phyloP scores from a whole-genome alignment of 2,888 invertebrate species.

The Listrodromus nycthemerus region DNA sequence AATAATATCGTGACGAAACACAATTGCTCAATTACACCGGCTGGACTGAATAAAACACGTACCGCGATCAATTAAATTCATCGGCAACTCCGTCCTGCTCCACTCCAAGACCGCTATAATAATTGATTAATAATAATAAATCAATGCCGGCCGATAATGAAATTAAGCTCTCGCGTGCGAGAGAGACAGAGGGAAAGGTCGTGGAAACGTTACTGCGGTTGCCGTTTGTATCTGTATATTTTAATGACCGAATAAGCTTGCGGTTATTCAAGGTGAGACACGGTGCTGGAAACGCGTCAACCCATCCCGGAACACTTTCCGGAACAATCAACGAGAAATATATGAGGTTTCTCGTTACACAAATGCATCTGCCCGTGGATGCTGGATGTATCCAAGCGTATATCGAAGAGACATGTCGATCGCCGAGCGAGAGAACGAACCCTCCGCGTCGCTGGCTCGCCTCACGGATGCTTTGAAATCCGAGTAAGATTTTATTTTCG shows the following conservation, averaged over 20 bases:
- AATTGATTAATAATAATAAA: constrained; percentile 55
- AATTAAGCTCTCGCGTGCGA: constrained; percentile 38
- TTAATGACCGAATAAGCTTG: constrained; percentile 41
- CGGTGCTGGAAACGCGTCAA: background rate
- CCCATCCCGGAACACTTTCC: constrained; percentile 2
- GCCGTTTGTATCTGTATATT: constrained; percentile 41
- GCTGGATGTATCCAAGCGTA: background rate
- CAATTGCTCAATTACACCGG: constrained; percentile 44
- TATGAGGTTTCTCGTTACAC: constrained; percentile 29
- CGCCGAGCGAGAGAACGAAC: constrained; percentile 41
- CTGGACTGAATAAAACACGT: background rate
- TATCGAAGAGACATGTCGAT: constrained; percentile 28
- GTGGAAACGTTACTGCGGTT: constrained; percentile 52
- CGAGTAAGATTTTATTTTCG: constrained; percentile 69
- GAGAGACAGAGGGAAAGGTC: constrained; percentile 39
- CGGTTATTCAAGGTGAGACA: constrained; percentile 24
- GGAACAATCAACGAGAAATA: constrained; percentile 34
- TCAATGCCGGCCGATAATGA: constrained; percentile 27
- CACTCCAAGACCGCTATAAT: constrained; percentile 11
- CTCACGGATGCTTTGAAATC: constrained; percentile 70
- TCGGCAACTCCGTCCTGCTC: background rate
- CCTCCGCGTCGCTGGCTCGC: constrained; percentile 11
- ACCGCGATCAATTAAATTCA: constrained; percentile 31
- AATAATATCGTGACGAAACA: constrained; percentile 21
- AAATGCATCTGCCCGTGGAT: constrained; percentile 9